phyloP scores from a whole-genome alignment of 37 sponge, comb jelly and placozoan genomes.

The Ephydatia muelleri region DNA sequence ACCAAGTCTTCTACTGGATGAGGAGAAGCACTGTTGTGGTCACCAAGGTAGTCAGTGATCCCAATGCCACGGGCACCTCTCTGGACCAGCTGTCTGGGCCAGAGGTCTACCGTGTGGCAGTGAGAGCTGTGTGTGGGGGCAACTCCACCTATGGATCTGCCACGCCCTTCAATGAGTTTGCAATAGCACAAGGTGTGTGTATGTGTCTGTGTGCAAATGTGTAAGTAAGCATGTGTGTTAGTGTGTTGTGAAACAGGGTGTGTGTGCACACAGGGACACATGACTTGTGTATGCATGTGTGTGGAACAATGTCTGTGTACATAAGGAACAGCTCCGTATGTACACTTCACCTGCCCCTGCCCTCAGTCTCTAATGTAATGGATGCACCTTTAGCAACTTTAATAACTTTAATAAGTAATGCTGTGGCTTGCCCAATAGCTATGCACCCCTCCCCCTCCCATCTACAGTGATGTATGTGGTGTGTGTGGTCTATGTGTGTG shows the following conservation, averaged over 20 bases:
- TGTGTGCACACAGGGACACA: neutral
- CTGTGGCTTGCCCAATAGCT: no score
- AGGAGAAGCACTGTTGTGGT: neutral
- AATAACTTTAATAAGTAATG: no score
- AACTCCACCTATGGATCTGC: neutral
- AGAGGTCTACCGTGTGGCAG: neutral
- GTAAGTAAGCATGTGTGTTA: neutral
- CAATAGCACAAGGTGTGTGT: neutral
- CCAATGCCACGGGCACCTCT: neutral
- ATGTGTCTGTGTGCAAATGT: neutral
- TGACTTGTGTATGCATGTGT: neutral
- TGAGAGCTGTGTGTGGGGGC: neutral
- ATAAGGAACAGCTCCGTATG: no score
- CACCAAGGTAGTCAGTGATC: neutral
- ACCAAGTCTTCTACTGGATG: constrained; percentile 20
- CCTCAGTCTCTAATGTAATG: no score
- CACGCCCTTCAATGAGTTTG: neutral
- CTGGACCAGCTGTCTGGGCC: neutral
- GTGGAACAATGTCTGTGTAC: no score
- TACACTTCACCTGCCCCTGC: no score
- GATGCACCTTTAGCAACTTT: no score
- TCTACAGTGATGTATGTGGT: no score
- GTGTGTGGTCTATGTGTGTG: no score
- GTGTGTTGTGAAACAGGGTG: neutral
- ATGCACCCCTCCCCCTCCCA: no score